Evolutionary conservation across 2,797 vertebrate genomes (phyloP).

Genomic region (Xenops minutus): DNA sequence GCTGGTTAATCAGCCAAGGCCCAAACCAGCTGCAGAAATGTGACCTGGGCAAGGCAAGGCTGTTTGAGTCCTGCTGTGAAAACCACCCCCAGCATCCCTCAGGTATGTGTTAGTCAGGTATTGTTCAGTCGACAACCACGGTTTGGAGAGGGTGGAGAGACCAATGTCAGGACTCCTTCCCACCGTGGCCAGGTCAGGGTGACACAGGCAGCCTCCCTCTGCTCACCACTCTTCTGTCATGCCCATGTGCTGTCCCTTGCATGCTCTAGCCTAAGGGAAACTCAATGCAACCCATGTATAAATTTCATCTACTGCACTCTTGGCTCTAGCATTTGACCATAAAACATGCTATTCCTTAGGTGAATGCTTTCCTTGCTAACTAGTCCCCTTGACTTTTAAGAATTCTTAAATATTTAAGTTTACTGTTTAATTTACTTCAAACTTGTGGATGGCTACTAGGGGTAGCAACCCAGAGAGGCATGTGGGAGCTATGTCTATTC

Average conservation of each 20-base stretch:
- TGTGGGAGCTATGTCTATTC: neutral
- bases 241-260: neutral
- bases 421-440: neutral
- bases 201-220: neutral
- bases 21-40: slow-evolving; percentile 2
- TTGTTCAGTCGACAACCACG: slow-evolving; percentile 16
- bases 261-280: neutral
- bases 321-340: neutral
- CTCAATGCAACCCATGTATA: neutral
- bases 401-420: neutral
- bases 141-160: slow-evolving; percentile 28
- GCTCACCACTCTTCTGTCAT: neutral
- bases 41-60: neutral
- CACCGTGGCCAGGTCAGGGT: neutral
- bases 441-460: neutral
- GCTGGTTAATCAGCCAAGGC: neutral
- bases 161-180: neutral
- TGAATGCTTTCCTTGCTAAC: neutral
- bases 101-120: slow-evolving; percentile 48
- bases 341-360: neutral
- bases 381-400: neutral
- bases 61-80: neutral
- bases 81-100: neutral
- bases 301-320: neutral
- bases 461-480: neutral